These are phyloP conservation scores for Pogonomyrmex californicus DNA, from an alignment of 1,140 invertebrate species.

Conservation along the genomic window DNA sequence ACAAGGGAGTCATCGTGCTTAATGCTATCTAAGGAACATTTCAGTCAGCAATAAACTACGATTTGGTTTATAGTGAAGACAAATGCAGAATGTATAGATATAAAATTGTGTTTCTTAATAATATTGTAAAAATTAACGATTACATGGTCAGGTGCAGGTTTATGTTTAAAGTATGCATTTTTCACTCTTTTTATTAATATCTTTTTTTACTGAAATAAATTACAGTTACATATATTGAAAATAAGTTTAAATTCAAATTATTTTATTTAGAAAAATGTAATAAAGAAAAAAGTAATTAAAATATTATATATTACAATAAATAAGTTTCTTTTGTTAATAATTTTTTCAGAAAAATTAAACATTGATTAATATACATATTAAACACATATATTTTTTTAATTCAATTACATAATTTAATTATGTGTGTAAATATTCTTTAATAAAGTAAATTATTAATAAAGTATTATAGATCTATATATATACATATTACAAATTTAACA, in stretches of 20 bases:
- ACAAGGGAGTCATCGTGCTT: not conserved
- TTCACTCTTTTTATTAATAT: not conserved
- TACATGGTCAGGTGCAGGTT: not conserved
- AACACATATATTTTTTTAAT: not conserved
- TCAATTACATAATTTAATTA: not conserved
- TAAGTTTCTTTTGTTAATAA: not conserved
- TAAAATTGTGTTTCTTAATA: not conserved
- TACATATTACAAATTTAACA: conserved; percentile 2
- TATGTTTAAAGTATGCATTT: not conserved
- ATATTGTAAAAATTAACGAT: not conserved
- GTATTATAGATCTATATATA: not conserved
- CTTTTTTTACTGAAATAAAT: not conserved
- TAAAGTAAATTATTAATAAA: not conserved
- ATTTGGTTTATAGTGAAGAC: not conserved
- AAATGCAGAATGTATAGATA: not conserved
- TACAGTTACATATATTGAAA: too few species aligned
- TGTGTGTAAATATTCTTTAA: not conserved
- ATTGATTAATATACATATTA: not conserved
- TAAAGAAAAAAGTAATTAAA: not conserved
- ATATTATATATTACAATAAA: not conserved
- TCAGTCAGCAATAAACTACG: not conserved
- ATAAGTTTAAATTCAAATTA: too few species aligned
- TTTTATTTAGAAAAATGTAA: not conserved
- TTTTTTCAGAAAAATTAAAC: not conserved
- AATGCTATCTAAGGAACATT: not conserved